These are phyloP conservation scores for Apis laboriosa DNA, from an alignment of 1,140 invertebrate species.

Conservation along the genomic window DNA sequence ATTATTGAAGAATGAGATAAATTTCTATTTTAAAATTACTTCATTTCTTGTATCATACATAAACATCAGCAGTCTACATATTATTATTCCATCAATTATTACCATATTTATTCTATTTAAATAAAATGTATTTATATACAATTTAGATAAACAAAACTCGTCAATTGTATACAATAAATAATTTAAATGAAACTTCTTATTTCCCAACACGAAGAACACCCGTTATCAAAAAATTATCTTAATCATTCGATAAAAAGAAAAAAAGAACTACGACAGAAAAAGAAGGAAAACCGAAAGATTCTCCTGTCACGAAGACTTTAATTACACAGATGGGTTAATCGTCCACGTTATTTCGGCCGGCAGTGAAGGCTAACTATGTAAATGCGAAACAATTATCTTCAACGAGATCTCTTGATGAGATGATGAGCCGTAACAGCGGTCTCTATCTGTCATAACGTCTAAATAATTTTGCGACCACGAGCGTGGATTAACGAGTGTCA, in stretches of 20 bases:
- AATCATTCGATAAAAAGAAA: neutral
- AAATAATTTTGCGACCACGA: constrained; percentile 25
- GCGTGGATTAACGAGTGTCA: neutral
- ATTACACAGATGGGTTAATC: constrained; percentile 37
- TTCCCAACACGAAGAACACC: too few relatives aligned
- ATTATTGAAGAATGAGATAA: too few relatives aligned
- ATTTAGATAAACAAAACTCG: too few relatives aligned
- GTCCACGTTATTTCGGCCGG: constrained; percentile 42
- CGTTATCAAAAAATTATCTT: neutral
- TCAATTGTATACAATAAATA: too few relatives aligned
- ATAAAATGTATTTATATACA: too few relatives aligned
- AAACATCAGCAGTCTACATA: too few relatives aligned
- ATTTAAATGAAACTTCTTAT: too few relatives aligned
- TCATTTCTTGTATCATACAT: too few relatives aligned
- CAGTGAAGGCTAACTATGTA: constrained; percentile 48
- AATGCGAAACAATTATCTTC: constrained; percentile 56
- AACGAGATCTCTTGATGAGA: constrained; percentile 48
- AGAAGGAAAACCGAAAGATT: neutral
- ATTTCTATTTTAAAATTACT: too few relatives aligned
- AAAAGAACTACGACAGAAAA: neutral
- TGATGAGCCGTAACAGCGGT: constrained; percentile 41
- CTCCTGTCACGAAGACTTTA: constrained; percentile 35
- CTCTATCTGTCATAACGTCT: neutral
- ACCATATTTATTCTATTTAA: too few relatives aligned
- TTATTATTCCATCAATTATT: too few relatives aligned